Percentiles rank a stretch among this genome's conserved stretches.
Evolutionary conservation across 2,888 invertebrate genomes (phyloP).

Genomic region (Phania funesta): DNA sequence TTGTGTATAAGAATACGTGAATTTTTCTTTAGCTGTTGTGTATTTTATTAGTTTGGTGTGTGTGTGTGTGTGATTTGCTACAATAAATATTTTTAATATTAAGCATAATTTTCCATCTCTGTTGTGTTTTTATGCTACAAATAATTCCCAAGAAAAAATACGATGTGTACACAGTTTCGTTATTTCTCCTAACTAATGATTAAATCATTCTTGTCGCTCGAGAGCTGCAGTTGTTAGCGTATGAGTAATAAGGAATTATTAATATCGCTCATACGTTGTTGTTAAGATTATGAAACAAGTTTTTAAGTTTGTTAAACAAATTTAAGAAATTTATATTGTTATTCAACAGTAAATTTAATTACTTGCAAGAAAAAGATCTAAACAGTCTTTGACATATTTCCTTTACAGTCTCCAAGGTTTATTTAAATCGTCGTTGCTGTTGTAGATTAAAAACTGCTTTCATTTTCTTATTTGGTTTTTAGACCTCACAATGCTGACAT

Average conservation of each 20-base stretch:
- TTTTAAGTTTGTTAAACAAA: background rate
- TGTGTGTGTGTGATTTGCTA: constrained; percentile 14
- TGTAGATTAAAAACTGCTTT: no score
- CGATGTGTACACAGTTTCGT: background rate
- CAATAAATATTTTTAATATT: constrained; percentile 31
- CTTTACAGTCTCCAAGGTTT: no score
- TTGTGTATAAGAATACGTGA: constrained; percentile 49
- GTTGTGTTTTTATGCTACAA: background rate
- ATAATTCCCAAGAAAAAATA: background rate
- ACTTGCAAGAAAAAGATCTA: no score
- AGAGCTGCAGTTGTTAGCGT: background rate
- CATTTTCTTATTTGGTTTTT: no score
- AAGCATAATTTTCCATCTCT: constrained; percentile 18
- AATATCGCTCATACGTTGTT: constrained; percentile 16
- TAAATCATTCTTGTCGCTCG: constrained; percentile 11
- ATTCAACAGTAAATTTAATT: no score
- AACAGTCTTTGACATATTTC: no score
- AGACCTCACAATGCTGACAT: no score
- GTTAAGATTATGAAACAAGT: background rate
- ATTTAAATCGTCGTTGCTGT: no score
- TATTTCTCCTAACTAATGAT: constrained; percentile 28
- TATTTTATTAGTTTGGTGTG: constrained; percentile 1
- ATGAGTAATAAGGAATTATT: constrained; percentile 21
- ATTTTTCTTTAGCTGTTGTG: constrained; percentile 17
- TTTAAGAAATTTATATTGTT: background rate